Conservation (phyloP, 2,797 vertebrate species). For the Sarcophilus harrisii region DNA sequence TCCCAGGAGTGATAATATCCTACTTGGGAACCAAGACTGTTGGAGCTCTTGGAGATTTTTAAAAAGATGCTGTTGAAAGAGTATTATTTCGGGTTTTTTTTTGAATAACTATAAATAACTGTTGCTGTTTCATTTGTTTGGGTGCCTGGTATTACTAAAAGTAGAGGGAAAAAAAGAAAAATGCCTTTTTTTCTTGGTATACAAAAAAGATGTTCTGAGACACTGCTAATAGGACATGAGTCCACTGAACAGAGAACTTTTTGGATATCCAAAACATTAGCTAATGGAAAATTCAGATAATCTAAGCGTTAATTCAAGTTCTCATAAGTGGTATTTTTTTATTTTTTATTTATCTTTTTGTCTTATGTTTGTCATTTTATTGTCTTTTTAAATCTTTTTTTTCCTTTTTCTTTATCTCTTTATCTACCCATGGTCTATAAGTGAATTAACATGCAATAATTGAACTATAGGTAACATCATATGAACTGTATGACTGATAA, state of each 20-base stretch:
- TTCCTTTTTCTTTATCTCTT: background rate
- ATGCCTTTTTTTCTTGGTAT: conserved; percentile 31
- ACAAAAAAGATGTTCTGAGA: background rate
- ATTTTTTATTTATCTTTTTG: background rate
- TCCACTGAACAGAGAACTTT: background rate
- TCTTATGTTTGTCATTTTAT: background rate
- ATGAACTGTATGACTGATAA: background rate
- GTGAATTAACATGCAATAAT: conserved; percentile 14
- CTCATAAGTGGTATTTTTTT: background rate
- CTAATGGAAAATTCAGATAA: background rate
- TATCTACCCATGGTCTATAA: background rate
- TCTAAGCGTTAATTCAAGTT: background rate
- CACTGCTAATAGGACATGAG: background rate
- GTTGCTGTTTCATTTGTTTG: conserved; percentile 3
- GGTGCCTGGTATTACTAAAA: background rate
- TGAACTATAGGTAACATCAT: background rate
- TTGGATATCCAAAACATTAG: background rate
- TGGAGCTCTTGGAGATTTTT: background rate
- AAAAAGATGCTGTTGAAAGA: conserved; percentile 33
- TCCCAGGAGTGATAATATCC: background rate
- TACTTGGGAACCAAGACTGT: background rate
- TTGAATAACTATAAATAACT: conserved; percentile 29
- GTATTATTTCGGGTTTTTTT: conserved; percentile 14
- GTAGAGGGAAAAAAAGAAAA: conserved; percentile 30
- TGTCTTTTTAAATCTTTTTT: background rate